phyloP scores from a whole-genome alignment of 1,140 invertebrate genomes.

The Rhagoletis zephyria region DNA sequence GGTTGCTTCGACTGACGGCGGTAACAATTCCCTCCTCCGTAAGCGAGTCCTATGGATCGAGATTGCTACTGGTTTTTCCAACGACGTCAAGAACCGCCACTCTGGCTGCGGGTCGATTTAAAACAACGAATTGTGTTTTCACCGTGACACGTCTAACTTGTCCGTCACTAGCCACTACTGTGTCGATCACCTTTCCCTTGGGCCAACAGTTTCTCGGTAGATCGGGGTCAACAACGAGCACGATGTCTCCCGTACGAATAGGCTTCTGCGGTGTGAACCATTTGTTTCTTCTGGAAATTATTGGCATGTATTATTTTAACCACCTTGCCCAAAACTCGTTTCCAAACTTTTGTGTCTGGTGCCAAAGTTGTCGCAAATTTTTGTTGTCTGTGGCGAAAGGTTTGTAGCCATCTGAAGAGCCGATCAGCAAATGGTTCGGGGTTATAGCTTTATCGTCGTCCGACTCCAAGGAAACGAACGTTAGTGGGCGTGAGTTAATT shows the following conservation, averaged over 20 bases:
- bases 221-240: neutral
- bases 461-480: conserved; percentile 60
- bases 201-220: neutral
- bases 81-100: conserved; percentile 1
- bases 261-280: conserved; percentile 33
- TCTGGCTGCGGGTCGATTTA: neutral
- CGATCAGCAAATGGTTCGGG: conserved; percentile 55
- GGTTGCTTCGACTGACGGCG: no score
- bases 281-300: conserved; percentile 50
- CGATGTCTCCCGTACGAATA: neutral
- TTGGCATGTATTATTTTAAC: conserved; percentile 56
- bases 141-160: conserved; percentile 45
- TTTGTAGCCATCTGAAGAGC: conserved; percentile 22
- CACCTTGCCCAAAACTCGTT: conserved; percentile 57
- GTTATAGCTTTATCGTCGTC: conserved; percentile 59
- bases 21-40: neutral
- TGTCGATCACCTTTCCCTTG: conserved; percentile 3
- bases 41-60: no score
- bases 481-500: conserved; percentile 61
- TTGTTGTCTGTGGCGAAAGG: neutral
- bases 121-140: neutral
- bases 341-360: conserved; percentile 18
- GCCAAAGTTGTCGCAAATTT: conserved; percentile 54
- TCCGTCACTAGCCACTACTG: neutral
- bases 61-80: neutral